Base-by-base conservation (phyloP, 2,888 invertebrate genomes). In the Drosophila antonietae region DNA sequence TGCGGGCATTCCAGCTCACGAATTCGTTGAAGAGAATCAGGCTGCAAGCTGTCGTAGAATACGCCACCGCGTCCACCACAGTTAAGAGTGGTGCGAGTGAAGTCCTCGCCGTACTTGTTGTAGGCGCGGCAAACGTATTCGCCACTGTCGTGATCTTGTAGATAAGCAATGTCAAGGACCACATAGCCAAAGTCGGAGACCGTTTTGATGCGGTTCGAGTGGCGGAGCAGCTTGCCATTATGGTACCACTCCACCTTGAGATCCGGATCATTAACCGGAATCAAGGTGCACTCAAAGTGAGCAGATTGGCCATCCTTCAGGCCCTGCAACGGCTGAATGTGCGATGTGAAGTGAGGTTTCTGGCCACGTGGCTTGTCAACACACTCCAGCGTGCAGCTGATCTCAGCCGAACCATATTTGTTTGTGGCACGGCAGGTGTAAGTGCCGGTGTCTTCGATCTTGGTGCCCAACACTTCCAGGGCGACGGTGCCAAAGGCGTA, bases 401-500 rank as follows among this genome's bases (percentile, higher is more conserved):
- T 97, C 94, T 97, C 97, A 60, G 97, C 97, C 81, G 95, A 94
- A 53, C 98, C 98, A 95, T 97, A 97, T 91, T 96, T 96, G 91
- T 98, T 98, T 1, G 96, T 97, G 3, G 98, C 98, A 72, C 96
- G 94, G 91, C 98, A 98, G 1, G 96, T 96, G 91, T 97, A 98
- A 35, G 95, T 95, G 47, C 98, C 99, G 33, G 97, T 96, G 93
- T 99, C 99, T 91, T 97, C 96, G 68, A 96, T 96, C 91, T 97
- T 98, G 1, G 98, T 97, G 73, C 98, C 99, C 23, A 98, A 94
- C 82, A 99, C 97, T 94, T 99, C 99, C 47, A 99, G 94, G 49
- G 98, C 97, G 28, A 98, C 98, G 96, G 98, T 98, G 62, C 99
- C 99, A 92, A 99, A 99, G 18, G 99, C 99, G 91, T 98, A 97